phyloP scores from a whole-genome alignment of 2,797 vertebrate genomes.

The Brachyalestes nurse region DNA sequence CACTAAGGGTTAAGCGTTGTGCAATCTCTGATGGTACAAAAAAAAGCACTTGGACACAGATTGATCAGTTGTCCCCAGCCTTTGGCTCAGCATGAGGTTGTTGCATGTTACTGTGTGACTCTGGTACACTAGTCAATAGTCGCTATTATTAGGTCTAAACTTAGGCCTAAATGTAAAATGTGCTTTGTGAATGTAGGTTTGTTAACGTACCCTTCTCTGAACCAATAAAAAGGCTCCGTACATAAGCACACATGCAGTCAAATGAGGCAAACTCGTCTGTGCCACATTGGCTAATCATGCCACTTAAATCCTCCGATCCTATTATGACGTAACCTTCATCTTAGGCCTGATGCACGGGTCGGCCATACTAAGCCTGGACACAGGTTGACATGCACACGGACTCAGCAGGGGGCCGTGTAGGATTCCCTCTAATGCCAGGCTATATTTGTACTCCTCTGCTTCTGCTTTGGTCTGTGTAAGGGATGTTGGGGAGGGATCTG shows the following conservation, averaged over 20 bases:
- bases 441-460: neutral
- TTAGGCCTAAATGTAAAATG: neutral
- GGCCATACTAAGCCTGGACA: constrained; percentile 28
- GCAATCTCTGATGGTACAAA: too few relatives aligned
- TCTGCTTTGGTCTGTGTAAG: neutral
- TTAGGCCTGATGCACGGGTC: constrained; percentile 37
- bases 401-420: neutral
- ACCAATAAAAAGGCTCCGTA: neutral
- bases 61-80: neutral
- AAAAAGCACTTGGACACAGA: neutral
- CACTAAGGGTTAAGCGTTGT: neutral
- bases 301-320: constrained; percentile 75
- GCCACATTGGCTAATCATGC: constrained; percentile 69
- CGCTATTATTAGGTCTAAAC: neutral
- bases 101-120: neutral
- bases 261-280: constrained; percentile 56
- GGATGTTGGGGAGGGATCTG: too few relatives aligned
- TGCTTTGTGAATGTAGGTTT: neutral
- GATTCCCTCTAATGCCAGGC: neutral
- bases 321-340: constrained; percentile 68
- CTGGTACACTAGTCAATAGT: neutral
- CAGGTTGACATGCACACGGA: constrained; percentile 24
- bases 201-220: neutral
- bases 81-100: neutral
- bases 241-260: constrained; percentile 17